Evolutionary conservation across 1,140 invertebrate genomes (phyloP).

Genomic region (Nasonia longicornis): DNA sequence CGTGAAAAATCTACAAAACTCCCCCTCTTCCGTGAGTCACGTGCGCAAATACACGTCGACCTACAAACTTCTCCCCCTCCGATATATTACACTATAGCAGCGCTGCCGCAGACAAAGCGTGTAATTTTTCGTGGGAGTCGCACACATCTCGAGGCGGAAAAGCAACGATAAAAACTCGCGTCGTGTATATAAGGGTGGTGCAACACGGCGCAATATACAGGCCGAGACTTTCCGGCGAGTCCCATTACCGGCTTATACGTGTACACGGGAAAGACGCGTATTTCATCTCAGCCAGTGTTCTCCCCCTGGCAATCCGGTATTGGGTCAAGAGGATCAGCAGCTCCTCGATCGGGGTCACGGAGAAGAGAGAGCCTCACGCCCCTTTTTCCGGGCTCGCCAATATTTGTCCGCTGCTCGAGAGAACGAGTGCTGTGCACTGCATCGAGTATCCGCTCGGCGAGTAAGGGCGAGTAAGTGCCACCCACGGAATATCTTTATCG

Average conservation of each 20-base stretch:
- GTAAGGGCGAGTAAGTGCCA: too few species aligned
- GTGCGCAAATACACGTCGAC: neutral
- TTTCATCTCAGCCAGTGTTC: neutral
- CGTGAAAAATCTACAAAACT: neutral
- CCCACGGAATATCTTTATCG: neutral
- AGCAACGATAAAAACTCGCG: neutral
- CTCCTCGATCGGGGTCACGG: neutral
- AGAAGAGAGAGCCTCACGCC: neutral
- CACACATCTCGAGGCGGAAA: neutral
- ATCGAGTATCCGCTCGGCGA: neutral
- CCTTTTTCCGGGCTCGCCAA: slow-evolving; percentile 9
- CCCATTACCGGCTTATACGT: neutral
- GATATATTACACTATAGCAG: neutral
- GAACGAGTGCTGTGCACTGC: neutral
- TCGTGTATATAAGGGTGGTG: neutral
- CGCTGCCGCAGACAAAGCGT: neutral
- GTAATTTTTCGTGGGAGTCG: neutral
- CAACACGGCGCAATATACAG: neutral
- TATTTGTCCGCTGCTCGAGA: slow-evolving; percentile 26
- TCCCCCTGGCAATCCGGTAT: neutral
- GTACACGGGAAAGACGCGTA: neutral
- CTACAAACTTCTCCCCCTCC: neutral
- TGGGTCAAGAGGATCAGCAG: slow-evolving; percentile 33
- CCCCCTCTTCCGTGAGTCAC: neutral
- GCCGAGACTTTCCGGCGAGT: neutral